Percentiles rank a stretch among this genome's conserved stretches.
Evolutionary conservation across 2,797 vertebrate species (phyloP).

Genomic region (Microctenopoma lineatum): DNA sequence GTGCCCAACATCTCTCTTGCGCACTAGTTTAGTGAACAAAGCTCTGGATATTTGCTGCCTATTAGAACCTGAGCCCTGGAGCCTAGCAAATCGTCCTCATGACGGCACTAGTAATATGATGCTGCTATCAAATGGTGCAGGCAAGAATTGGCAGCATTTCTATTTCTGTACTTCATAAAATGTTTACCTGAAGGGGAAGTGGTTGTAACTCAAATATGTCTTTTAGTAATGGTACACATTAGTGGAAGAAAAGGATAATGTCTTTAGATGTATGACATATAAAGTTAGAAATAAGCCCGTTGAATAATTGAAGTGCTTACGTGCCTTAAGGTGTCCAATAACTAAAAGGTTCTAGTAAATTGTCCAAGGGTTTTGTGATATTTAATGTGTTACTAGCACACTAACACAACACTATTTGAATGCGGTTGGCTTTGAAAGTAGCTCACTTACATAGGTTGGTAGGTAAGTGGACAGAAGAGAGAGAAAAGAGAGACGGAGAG

Average conservation of each 20-base stretch:
- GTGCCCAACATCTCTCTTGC: too few species aligned
- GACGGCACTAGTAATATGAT: background rate
- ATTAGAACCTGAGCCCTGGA: too few species aligned
- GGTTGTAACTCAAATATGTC: background rate
- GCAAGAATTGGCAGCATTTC: slow-evolving; percentile 9
- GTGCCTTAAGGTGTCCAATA: slow-evolving; percentile 17
- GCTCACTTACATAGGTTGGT: too few species aligned
- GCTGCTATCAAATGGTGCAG: background rate
- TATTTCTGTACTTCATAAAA: background rate
- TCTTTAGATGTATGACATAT: background rate
- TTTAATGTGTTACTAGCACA: background rate
- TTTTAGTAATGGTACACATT: background rate
- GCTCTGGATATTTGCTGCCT: too few species aligned
- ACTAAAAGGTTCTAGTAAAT: slow-evolving; percentile 36
- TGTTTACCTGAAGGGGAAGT: slow-evolving; percentile 11
- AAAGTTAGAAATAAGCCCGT: background rate
- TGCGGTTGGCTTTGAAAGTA: too few species aligned
- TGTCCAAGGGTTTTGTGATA: slow-evolving; percentile 1
- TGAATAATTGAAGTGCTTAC: background rate
- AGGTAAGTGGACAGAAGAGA: too few species aligned
- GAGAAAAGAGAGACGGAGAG: too few species aligned
- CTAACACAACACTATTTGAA: too few species aligned
- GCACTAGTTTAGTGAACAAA: too few species aligned
- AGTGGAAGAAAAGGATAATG: background rate
- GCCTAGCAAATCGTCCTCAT: too few species aligned